Evolutionary conservation across 2,888 invertebrate genomes (phyloP), one percentile per base, ranked within the genome.

Genomic region (Fragum whitleyi): DNA sequence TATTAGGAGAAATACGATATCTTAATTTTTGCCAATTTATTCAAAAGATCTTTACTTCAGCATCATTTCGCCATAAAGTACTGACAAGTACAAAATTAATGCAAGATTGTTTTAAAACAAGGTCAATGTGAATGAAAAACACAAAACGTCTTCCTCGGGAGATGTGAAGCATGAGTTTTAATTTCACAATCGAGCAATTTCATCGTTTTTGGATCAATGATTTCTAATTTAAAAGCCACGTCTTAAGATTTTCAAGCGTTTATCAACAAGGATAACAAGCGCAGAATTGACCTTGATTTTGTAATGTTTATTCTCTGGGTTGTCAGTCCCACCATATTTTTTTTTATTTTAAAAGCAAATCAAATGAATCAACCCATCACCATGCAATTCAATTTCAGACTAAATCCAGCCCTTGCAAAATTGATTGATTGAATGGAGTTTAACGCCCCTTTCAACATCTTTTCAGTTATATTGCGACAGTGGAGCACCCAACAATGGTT

Each of bases 181-280:
- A 65, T 65, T 65, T 65, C 65, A 65, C 65, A 42, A 42, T 42
- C 42, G 42, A 65, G 42, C 65, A 65, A 36, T 65, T 65, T 65
- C 65, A 65, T 65, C 65, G 65, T 42, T 39, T 65, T 65, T 65
- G 65, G 65, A 65, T 65, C 65, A 42, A 65, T 65, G 65, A 42
- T 65, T 65, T 65, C 65, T 65, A 65, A 65, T 65, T 42, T 65
- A 42, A 26, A 65, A 21, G 65, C 42, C 65, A 21, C 23, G 23
- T 65, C 65, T 65, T 65, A 65, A 65, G 65, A 65, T 26, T 28
- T 32, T 62, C 32, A 47, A 47, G 47, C 47, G 5, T 47, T 47
- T 47, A 47, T 47, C 47, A 47, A 47, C 14, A n/a, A 47, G 19
- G n/a, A n/a, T 5, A 5, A 47, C 47, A 19, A 47, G 47, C 47